Evolutionary conservation across 2,113 vertebrate genomes (phyloP).

Genomic region (Hippocampus comes): DNA sequence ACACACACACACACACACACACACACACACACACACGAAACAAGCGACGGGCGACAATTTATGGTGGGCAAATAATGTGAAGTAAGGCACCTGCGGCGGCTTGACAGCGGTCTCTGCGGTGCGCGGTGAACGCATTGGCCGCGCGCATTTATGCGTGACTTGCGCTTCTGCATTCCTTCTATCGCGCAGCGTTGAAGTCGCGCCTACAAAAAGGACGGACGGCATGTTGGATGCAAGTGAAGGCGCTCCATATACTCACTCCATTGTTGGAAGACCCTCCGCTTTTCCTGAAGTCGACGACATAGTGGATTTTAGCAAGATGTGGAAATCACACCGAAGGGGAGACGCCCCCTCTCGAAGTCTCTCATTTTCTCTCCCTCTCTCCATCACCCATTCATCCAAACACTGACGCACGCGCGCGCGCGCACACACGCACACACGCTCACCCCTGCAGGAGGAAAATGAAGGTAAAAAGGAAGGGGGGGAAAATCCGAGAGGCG

Average conservation of each 20-base stretch:
- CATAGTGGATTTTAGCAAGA: conserved; percentile 48
- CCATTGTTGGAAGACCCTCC: conserved; percentile 64
- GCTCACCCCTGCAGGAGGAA: conserved; percentile 25
- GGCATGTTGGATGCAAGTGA: conserved; percentile 12
- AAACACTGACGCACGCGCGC: not conserved
- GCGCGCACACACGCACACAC: not conserved
- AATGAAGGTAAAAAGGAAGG: conserved; percentile 31
- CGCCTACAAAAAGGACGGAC: not conserved
- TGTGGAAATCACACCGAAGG: conserved; percentile 60
- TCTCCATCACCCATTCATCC: conserved; percentile 14
- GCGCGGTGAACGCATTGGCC: conserved; percentile 46
- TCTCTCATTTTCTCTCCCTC: conserved; percentile 40
- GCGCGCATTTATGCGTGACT: conserved; percentile 36
- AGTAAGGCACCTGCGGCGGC: conserved; percentile 32
- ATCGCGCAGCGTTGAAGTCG: conserved; percentile 30
- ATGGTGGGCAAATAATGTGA: conserved; percentile 32
- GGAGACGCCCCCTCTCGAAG: conserved; percentile 62
- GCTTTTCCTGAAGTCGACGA: conserved; percentile 51
- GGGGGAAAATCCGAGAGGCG: conserved; percentile 50
- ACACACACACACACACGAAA: not conserved
- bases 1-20: conserved; percentile 2
- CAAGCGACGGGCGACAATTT: not conserved
- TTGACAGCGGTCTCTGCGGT: conserved; percentile 31
- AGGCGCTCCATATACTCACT: conserved; percentile 58
- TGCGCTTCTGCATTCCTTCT: conserved; percentile 36